Evolutionary conservation across 2,888 invertebrate species (phyloP).

Genomic region (Cephus rjabovi): DNA sequence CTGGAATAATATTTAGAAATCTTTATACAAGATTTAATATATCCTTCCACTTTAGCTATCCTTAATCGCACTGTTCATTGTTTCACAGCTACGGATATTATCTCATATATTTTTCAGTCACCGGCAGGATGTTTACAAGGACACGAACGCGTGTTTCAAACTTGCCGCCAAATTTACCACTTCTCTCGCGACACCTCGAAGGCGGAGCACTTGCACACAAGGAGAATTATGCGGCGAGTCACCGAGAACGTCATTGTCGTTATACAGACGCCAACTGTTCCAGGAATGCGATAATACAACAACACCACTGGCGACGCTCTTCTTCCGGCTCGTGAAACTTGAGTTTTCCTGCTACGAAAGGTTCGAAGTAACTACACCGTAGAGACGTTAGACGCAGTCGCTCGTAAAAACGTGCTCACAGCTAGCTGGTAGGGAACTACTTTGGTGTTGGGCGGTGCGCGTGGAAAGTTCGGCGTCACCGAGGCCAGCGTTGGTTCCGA

Average conservation of each 20-base stretch:
- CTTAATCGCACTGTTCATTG: not conserved
- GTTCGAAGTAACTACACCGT: not conserved
- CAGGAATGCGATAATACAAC: not conserved
- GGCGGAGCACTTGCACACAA: not conserved
- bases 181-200: not conserved
- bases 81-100: not conserved
- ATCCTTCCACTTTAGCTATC: not conserved
- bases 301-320: not conserved
- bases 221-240: not conserved
- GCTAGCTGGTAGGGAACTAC: slow-evolving; percentile 17
- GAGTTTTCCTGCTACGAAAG: not conserved
- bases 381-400: not conserved
- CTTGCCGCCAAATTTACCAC: not conserved
- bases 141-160: not conserved
- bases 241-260: not conserved
- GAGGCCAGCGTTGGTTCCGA: slow-evolving; percentile 21
- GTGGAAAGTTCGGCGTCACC: slow-evolving; percentile 62
- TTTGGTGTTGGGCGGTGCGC: slow-evolving; percentile 50
- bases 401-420: slow-evolving; percentile 31
- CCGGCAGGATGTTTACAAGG: not conserved
- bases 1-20: not conserved
- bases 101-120: not conserved
- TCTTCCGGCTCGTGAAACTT: not conserved
- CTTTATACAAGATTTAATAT: not conserved
- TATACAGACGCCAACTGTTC: not conserved